Base-by-base conservation (phyloP, 1,140 invertebrate species). In the Apis laboriosa region DNA sequence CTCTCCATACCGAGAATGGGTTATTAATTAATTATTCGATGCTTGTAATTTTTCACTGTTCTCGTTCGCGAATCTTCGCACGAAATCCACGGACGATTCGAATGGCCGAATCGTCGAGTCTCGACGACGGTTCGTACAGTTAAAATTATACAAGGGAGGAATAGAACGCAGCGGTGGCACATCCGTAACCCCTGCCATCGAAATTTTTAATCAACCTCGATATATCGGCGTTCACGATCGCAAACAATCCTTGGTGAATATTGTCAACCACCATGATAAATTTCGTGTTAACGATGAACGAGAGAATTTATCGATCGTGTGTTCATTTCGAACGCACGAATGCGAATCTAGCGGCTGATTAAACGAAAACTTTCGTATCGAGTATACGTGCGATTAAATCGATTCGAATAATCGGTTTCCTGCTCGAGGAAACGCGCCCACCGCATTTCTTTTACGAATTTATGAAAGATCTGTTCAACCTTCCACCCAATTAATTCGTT, bases 21-120 rank as follows among this genome's bases (percentile, higher is more conserved):
- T 68, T 19, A 49, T 76, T 58, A 24, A 24, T 68, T 24, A n/a
- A 21, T 75, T 56, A 49, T 12, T 80, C 51, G 34, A 21, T 11
- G n/a, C 34, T 64, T 21, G 49, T 21, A 49, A n/a, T 21, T 19
- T 63, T 49, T 43, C 70, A 34, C 9, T 53, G 61, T 49, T 68
- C 43, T 34, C 17, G 9, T 24, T 75, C n/a, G 34, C 24, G 51
- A 72, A 72, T 72, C 17, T 43, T 51, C 8, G 13, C 12, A 24
- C 21, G 49, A n/a, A 51, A 21, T 43, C 34, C 0, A 43, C 34
- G 53, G 8, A 60, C 53, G 73, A 34, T 61, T 34, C 56, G 55
- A 61, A 53, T 49, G 60, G 71, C 24, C 78, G 78, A 56, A 53
- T 75, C 21, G 61, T 66, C 71, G 78, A 80, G 61, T 66, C 51